Percentiles rank a stretch among this genome's conserved stretches.
Conservation (phyloP, 53 echinoderm and acorn worm genomes). For the Patiria pectinifera region DNA sequence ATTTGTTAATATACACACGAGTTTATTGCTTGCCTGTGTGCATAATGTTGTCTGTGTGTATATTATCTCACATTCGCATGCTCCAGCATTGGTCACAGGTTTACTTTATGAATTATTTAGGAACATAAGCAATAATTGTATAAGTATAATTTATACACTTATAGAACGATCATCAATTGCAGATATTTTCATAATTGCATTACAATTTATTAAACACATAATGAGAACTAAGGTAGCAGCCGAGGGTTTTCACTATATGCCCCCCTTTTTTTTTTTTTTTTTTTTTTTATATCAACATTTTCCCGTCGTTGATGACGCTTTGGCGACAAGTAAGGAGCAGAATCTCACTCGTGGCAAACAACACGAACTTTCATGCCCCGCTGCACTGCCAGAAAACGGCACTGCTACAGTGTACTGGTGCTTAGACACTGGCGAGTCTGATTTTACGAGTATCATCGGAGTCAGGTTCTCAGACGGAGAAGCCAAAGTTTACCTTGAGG, state of each 20-base stretch:
- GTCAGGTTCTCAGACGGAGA: slow-evolving; percentile 6
- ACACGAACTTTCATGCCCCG: background rate
- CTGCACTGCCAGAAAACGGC: background rate
- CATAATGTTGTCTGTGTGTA: too few relatives aligned
- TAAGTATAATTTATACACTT: too few relatives aligned
- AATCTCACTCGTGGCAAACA: background rate
- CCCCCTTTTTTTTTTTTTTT: background rate
- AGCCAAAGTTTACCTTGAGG: background rate
- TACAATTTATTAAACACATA: background rate
- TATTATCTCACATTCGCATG: too few relatives aligned
- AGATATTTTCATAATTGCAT: too few relatives aligned
- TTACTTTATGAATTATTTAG: too few relatives aligned
- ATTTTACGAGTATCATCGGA: background rate
- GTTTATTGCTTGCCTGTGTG: too few relatives aligned
- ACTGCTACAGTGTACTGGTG: background rate
- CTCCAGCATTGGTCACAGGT: too few relatives aligned
- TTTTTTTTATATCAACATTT: background rate
- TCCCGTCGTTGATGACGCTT: background rate
- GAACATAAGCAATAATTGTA: too few relatives aligned
- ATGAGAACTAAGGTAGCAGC: background rate
- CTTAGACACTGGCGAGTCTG: background rate
- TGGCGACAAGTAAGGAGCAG: too few relatives aligned
- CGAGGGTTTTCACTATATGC: background rate
- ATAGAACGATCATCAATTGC: too few relatives aligned
- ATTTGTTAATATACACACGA: too few relatives aligned